Conservation (phyloP, 2,888 invertebrate genomes). For the Siphlonurus alternatus region DNA sequence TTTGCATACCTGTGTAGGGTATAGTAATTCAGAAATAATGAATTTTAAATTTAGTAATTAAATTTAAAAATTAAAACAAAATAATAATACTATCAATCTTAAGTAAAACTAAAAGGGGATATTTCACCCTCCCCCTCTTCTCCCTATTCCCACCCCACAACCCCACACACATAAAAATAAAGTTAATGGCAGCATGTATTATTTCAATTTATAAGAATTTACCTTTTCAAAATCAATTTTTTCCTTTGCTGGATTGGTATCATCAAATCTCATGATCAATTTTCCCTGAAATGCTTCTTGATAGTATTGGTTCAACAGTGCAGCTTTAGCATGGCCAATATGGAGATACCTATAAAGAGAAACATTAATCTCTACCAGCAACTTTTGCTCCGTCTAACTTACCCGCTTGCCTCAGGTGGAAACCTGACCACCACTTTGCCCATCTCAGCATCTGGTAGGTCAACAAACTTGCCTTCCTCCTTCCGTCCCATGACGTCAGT, state of each 20-base stretch:
- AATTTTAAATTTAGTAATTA: too few relatives aligned
- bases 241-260: slow-evolving; percentile 98
- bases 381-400: too few relatives aligned
- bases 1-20: too few relatives aligned
- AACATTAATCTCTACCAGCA: slow-evolving; percentile 1
- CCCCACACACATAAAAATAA: too few relatives aligned
- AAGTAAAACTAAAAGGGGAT: too few relatives aligned
- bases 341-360: slow-evolving; percentile 55
- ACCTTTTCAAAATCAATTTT: slow-evolving; percentile 94
- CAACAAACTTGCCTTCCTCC: slow-evolving; percentile 93
- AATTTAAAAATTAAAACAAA: too few relatives aligned
- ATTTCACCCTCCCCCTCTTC: too few relatives aligned
- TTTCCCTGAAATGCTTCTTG: slow-evolving; percentile 82
- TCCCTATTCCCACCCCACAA: too few relatives aligned
- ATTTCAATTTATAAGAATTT: too few relatives aligned
- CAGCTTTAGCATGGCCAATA: slow-evolving; percentile 98
- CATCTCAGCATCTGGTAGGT: slow-evolving; percentile 89
- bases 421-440: slow-evolving; percentile 96
- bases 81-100: too few relatives aligned
- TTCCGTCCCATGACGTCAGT: slow-evolving; percentile 35
- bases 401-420: slow-evolving; percentile 99
- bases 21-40: too few relatives aligned
- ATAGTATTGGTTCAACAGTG: slow-evolving; percentile 94
- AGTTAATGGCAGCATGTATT: too few relatives aligned
- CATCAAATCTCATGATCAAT: slow-evolving; percentile 96